Conservation (phyloP, 2,797 vertebrate genomes). For the Dicrostonyx torquatus region DNA sequence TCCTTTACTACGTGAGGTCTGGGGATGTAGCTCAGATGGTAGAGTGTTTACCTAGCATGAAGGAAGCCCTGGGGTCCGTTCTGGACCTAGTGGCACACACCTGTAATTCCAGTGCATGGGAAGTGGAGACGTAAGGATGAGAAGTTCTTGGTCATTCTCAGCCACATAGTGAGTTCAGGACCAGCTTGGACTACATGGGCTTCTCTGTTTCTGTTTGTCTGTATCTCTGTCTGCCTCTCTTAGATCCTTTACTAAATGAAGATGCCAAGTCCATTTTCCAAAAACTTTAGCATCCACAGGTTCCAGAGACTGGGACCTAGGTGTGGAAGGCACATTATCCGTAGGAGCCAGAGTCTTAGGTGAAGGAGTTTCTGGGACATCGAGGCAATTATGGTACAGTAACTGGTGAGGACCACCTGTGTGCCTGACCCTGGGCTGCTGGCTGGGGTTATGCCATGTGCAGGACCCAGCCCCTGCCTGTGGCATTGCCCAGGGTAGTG, state of each 20-base stretch:
- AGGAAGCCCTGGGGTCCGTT: not conserved
- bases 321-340: not conserved
- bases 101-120: not conserved
- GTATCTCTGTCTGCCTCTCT: not conserved
- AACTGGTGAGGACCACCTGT: not conserved
- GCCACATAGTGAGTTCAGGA: not conserved
- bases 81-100: no score
- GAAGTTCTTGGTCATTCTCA: not conserved
- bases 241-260: not conserved
- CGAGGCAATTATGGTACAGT: not conserved
- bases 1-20: not conserved
- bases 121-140: not conserved
- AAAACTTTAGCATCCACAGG: not conserved
- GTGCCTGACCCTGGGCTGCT: not conserved
- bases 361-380: not conserved
- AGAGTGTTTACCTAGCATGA: not conserved
- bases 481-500: not conserved
- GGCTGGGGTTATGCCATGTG: rapidly evolving
- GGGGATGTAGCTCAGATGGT: not conserved
- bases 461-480: not conserved
- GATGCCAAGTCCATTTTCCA: not conserved
- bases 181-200: not conserved
- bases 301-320: not conserved
- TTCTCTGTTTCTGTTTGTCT: not conserved
- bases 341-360: not conserved